A percentile compares a stretch with the other conserved stretches of the same genome.
Conservation (phyloP, 2,797 vertebrate genomes). For the Amblyraja radiata region DNA sequence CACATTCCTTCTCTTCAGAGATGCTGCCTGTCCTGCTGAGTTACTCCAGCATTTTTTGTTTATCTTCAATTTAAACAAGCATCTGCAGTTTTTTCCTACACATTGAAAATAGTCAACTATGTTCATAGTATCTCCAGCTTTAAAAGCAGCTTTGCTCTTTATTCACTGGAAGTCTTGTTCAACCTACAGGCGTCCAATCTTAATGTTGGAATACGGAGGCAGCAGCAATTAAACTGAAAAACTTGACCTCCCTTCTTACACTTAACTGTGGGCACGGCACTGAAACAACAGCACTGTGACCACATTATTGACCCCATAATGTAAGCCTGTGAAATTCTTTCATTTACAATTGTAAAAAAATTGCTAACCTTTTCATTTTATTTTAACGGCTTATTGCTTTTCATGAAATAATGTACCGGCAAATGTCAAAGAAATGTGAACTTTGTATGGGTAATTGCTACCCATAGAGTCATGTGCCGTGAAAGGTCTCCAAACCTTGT, state of each 20-base stretch:
- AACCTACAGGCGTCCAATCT: neutral
- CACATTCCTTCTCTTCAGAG: too few species aligned
- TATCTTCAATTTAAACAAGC: too few species aligned
- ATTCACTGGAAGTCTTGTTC: neutral
- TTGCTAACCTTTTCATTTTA: neutral
- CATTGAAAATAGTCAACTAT: neutral
- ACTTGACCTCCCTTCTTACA: neutral
- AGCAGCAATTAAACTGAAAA: neutral
- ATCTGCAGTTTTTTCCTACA: too few species aligned
- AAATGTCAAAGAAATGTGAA: neutral
- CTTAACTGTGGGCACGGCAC: neutral
- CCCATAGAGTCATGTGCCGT: neutral
- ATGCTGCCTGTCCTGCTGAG: too few species aligned
- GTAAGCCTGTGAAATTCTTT: neutral
- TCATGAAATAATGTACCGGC: neutral
- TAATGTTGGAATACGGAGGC: neutral
- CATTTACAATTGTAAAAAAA: slow-evolving; percentile 1
- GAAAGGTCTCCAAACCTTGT: neutral
- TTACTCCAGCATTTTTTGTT: too few species aligned
- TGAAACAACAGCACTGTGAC: neutral
- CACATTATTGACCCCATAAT: too few species aligned
- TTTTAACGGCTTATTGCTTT: neutral
- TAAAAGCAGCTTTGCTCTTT: neutral
- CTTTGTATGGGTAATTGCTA: neutral
- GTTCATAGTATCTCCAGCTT: neutral